Conservation (phyloP, 2,888 invertebrate genomes). For the Torymus aiolomorphi region DNA sequence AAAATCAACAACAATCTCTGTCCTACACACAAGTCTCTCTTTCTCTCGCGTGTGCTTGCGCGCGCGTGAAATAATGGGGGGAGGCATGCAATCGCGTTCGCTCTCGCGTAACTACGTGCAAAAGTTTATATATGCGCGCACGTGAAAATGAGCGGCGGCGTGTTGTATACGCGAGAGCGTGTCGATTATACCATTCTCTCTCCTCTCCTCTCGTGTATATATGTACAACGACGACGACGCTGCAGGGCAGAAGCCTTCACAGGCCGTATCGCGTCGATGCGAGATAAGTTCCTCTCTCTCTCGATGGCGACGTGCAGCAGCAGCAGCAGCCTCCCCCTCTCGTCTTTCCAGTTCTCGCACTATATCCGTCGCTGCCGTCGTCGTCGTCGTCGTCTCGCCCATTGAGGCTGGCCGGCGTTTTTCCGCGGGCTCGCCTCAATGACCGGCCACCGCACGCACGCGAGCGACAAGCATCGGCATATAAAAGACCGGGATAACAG, state of each 20-base stretch:
- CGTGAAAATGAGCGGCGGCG: slow-evolving; percentile 23
- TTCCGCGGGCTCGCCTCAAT: slow-evolving; percentile 33
- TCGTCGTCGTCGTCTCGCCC: slow-evolving; percentile 3
- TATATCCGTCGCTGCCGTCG: not conserved
- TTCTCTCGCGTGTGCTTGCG: not conserved
- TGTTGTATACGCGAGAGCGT: not conserved
- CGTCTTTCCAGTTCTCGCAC: slow-evolving; percentile 32
- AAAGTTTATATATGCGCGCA: slow-evolving; percentile 16
- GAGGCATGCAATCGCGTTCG: not conserved
- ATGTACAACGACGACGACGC: too few species aligned
- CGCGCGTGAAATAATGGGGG: not conserved
- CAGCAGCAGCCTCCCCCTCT: not conserved
- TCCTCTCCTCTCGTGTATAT: not conserved
- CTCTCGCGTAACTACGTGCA: not conserved
- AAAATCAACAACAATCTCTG: slow-evolving; percentile 22
- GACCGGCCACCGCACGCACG: slow-evolving; percentile 17
- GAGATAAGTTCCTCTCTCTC: slow-evolving; percentile 18
- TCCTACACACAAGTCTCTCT: not conserved
- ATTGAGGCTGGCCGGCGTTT: slow-evolving; percentile 35
- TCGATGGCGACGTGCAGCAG: not conserved
- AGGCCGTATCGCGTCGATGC: not conserved
- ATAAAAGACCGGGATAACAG: slow-evolving; percentile 14
- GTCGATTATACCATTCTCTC: slow-evolving; percentile 44
- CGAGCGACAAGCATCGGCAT: slow-evolving; percentile 33
- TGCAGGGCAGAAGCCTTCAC: too few species aligned